Evolutionary conservation across 1,140 invertebrate species (phyloP).

Genomic region (Ganaspis sp.): DNA sequence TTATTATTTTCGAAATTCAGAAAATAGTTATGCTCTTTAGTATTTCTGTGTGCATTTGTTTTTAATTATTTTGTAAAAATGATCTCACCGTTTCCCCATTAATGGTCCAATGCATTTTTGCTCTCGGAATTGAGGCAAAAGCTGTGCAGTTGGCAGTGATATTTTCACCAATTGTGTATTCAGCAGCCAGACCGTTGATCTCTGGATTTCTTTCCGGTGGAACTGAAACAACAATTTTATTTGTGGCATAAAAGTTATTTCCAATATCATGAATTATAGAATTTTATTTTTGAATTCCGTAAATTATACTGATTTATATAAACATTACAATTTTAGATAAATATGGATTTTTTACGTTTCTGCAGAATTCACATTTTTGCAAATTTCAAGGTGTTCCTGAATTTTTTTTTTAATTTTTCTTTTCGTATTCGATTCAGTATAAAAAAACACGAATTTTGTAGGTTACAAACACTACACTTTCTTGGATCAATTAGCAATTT

Average conservation of each 20-base stretch:
- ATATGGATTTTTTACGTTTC: too few species aligned
- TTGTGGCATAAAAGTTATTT: not conserved
- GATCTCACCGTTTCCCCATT: conserved; percentile 69
- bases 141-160: conserved; percentile 70
- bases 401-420: too few species aligned
- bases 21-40: not conserved
- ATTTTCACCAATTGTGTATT: conserved; percentile 68
- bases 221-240: conserved; percentile 44
- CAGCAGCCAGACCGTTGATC: conserved; percentile 62
- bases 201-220: conserved; percentile 62
- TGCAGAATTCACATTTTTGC: too few species aligned
- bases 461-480: too few species aligned
- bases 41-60: not conserved
- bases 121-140: conserved; percentile 67
- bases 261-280: too few species aligned
- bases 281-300: too few species aligned
- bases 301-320: too few species aligned
- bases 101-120: conserved; percentile 70
- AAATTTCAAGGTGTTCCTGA: too few species aligned
- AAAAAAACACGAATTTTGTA: too few species aligned
- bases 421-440: too few species aligned
- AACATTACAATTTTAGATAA: too few species aligned
- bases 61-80: not conserved
- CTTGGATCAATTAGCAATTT: too few species aligned
- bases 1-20: not conserved